phyloP scores from a whole-genome alignment of 1,140 invertebrate species.

The Atta cephalotes region DNA sequence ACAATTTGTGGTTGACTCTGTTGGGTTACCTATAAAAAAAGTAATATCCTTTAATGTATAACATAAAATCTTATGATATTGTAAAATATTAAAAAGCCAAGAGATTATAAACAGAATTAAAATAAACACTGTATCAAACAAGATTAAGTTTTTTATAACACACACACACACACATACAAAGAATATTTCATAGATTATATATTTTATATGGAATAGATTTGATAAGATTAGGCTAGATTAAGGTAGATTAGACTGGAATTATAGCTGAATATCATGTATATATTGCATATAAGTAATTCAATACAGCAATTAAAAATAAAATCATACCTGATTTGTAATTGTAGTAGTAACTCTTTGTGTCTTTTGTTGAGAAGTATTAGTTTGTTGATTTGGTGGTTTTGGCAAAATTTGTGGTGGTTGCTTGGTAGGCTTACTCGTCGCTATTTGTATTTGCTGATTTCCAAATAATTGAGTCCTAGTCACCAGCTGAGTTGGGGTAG shows the following conservation, averaged over 20 bases:
- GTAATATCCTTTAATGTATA: neutral
- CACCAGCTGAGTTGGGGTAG: slow-evolving; percentile 81
- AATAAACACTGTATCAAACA: neutral
- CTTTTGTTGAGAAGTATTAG: slow-evolving; percentile 79
- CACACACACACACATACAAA: too few relatives aligned
- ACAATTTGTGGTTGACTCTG: slow-evolving; percentile 85
- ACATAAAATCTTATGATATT: slow-evolving; percentile 12
- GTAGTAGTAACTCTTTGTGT: slow-evolving; percentile 84
- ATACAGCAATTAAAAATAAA: neutral
- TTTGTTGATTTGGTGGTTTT: slow-evolving; percentile 84
- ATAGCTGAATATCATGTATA: neutral
- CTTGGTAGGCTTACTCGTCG: slow-evolving; percentile 82
- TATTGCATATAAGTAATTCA: neutral
- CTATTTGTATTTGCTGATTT: slow-evolving; percentile 86
- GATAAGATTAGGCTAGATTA: neutral
- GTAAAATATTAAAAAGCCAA: neutral
- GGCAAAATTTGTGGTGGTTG: slow-evolving; percentile 85
- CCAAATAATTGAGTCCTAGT: slow-evolving; percentile 84
- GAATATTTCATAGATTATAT: too few relatives aligned
- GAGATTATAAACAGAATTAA: slow-evolving; percentile 1
- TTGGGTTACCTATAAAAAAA: slow-evolving; percentile 81
- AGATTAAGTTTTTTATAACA: neutral
- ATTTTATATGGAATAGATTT: neutral
- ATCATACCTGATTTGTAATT: slow-evolving; percentile 83
- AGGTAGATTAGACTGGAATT: neutral